phyloP scores from a whole-genome alignment of 2,113 vertebrate genomes.

The Pandion haliaetus region DNA sequence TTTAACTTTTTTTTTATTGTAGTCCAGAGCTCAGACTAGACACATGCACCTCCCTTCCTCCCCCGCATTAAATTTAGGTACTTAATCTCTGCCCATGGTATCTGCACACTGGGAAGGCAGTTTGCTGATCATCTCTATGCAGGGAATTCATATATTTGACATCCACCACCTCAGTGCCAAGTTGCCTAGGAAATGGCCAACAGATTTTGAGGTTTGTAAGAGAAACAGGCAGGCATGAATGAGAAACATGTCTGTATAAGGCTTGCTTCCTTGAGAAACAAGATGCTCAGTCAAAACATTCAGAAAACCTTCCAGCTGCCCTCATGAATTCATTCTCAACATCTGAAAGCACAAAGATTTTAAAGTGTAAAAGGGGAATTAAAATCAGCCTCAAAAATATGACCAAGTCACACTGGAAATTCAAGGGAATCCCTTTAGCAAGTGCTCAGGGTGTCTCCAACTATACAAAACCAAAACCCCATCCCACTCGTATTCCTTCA shows the following conservation, averaged over 20 bases:
- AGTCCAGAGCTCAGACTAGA: not conserved
- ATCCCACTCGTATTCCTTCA: not conserved
- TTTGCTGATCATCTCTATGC: not conserved
- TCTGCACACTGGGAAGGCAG: not conserved
- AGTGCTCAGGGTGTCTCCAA: not conserved
- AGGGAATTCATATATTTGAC: not conserved
- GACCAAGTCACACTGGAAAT: not conserved
- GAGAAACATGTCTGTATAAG: not conserved
- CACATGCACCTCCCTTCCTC: not conserved
- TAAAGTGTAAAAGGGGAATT: not conserved
- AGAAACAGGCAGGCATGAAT: not conserved
- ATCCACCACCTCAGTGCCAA: not conserved
- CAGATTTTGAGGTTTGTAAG: not conserved
- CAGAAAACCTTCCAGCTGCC: not conserved
- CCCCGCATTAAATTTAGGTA: not conserved
- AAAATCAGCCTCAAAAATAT: not conserved
- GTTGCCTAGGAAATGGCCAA: not conserved
- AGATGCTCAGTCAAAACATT: not conserved
- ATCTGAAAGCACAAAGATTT: not conserved
- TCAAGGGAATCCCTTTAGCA: not conserved
- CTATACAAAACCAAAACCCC: not conserved
- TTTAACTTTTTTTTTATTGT: not conserved
- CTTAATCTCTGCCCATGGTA: not conserved
- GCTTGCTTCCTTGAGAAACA: not conserved
- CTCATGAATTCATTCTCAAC: not conserved